phyloP scores from a whole-genome alignment of 1,140 invertebrate species.

The Cydia pomonella region DNA sequence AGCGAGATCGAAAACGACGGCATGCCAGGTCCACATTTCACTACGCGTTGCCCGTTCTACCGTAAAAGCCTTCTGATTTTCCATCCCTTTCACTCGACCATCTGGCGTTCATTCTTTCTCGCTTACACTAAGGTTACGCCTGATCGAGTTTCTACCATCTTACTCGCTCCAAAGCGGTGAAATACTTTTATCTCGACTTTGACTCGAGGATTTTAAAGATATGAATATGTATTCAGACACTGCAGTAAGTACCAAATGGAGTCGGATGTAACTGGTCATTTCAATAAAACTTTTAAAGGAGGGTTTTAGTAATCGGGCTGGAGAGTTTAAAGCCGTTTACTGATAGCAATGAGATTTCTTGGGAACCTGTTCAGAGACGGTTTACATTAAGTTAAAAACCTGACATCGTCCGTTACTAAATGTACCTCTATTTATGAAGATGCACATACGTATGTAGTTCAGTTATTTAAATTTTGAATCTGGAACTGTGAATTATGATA shows the following conservation, averaged over 20 bases:
- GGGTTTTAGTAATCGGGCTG: slow-evolving; percentile 37
- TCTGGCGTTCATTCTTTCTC: slow-evolving; percentile 46
- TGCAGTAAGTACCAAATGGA: slow-evolving; percentile 68
- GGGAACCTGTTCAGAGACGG: neutral
- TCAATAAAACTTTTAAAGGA: slow-evolving; percentile 60
- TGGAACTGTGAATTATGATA: slow-evolving; percentile 40
- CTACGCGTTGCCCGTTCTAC: slow-evolving; percentile 74
- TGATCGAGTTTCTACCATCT: slow-evolving; percentile 79
- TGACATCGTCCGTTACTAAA: neutral
- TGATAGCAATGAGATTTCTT: slow-evolving; percentile 21
- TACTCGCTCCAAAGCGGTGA: slow-evolving; percentile 75
- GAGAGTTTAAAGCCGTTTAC: slow-evolving; percentile 43
- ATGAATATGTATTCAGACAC: slow-evolving; percentile 73
- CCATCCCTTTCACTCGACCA: slow-evolving; percentile 52
- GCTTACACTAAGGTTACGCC: slow-evolving; percentile 58
- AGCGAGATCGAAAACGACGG: slow-evolving; percentile 74
- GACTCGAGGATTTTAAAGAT: slow-evolving; percentile 67
- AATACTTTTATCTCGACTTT: slow-evolving; percentile 77
- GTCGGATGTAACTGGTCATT: slow-evolving; percentile 58
- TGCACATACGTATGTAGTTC: neutral
- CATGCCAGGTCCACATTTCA: slow-evolving; percentile 73
- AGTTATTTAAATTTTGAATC: slow-evolving; percentile 49
- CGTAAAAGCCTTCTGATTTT: slow-evolving; percentile 77
- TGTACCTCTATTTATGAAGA: neutral
- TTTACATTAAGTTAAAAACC: neutral